Evolutionary conservation across 2,797 vertebrate species (phyloP), one percentile per base, ranked within the genome.

Genomic region (Otolemur crassicaudatus): DNA sequence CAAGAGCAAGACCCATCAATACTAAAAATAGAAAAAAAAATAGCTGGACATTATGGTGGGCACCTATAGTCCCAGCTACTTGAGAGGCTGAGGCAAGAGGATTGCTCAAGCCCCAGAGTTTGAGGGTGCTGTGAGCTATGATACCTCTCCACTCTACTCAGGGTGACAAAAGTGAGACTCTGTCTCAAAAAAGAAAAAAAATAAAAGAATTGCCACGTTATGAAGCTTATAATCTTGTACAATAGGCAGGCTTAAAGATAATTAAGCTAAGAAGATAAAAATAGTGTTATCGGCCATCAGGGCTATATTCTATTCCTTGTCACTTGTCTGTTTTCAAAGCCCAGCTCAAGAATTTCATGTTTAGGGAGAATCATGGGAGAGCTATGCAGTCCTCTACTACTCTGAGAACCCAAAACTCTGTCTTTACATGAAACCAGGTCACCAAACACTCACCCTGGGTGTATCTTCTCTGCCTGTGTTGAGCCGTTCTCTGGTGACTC

Each of bases 381-480:
- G 46, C 8, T 0, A 4, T 1, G 6, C 1, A 34, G 27, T 4
- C 40, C 27, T 23, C 25, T 46, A 22, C 1, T 29, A 43, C 12
- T 58, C 27, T 23, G 19, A 87, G 49, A 84, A 72, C 31, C 34
- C 81, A 29, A 49, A 53, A 23, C 22, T 29, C 34, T 19, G 27
- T 20, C 46, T 56, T 27, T 5, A 3, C 34, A 27, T 1, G 31
- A 77, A 60, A 34, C 2, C 60, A 27, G 73, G 25, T 8, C 25
- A 1, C 9, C 58, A 9, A 22, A 70, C 40, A 63, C 25, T 29
- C 69, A 14, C 31, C 0, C 17, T 4, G 5, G 29, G n/a, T 0
- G 0, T 11, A 20, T 4, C 22, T 3, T 11, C n/a, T 25, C 16
- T 11, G 1, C 22, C 49, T 7, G 4, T 7, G 0, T 23, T 0